Percentiles rank a stretch among this genome's conserved stretches.
These are phyloP conservation scores for Sminthurinus signatus DNA, from an alignment of 1,140 invertebrate species.

Conservation along the genomic window DNA sequence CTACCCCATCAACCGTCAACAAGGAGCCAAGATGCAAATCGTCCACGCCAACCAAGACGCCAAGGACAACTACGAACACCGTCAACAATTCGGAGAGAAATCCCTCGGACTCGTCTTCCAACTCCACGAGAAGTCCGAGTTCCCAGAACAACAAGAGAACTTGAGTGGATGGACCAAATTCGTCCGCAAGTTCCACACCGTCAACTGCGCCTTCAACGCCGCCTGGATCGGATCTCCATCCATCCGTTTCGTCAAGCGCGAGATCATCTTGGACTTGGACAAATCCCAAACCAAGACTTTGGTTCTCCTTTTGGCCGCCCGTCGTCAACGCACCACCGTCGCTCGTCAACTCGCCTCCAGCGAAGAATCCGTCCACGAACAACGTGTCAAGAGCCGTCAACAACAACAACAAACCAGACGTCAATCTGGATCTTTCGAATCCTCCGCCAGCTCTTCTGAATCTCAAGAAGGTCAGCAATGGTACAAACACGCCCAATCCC, in stretches of 20 bases:
- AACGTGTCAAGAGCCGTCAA: background rate
- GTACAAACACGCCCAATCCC: background rate
- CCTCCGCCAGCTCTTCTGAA: conserved; percentile 22
- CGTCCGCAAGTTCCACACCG: conserved; percentile 23
- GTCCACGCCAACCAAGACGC: conserved; percentile 6
- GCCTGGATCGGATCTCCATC: conserved; percentile 24
- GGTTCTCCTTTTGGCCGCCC: conserved; percentile 24
- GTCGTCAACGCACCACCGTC: conserved; percentile 10
- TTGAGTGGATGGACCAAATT: conserved; percentile 21
- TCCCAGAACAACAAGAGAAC: conserved; percentile 26
- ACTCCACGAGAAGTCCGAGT: conserved; percentile 26
- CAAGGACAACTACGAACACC: conserved; percentile 4
- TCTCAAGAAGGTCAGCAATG: conserved; percentile 6
- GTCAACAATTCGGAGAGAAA: conserved; percentile 5
- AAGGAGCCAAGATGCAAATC: conserved; percentile 36
- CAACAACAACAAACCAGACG: background rate
- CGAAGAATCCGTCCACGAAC: conserved; percentile 13
- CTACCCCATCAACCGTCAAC: conserved; percentile 27
- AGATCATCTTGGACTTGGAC: conserved; percentile 29
- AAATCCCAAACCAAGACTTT: conserved; percentile 37
- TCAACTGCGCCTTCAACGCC: conserved; percentile 13
- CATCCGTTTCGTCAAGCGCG: conserved; percentile 18
- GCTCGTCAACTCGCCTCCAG: conserved; percentile 3
- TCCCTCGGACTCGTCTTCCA: conserved; percentile 21
- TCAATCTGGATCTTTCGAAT: conserved; percentile 9